Percentiles rank a stretch among this genome's conserved stretches.
phyloP scores from a whole-genome alignment of 2,113 vertebrate species.

The Balaenoptera acutorostrata region DNA sequence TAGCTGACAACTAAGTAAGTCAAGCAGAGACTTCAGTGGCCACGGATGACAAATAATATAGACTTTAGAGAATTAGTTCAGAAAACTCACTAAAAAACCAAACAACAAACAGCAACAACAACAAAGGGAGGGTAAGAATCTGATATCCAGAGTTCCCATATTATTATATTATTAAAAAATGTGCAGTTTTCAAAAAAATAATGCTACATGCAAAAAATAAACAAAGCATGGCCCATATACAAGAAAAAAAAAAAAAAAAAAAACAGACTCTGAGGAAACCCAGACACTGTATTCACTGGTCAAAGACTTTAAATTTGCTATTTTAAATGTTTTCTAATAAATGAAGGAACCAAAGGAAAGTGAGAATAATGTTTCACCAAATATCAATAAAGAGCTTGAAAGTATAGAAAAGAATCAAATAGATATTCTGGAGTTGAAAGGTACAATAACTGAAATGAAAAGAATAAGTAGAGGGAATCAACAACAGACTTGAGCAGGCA shows the following conservation, averaged over 20 bases:
- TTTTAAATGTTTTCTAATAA: neutral
- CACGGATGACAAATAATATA: neutral
- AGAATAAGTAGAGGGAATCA: neutral
- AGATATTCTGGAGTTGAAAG: neutral
- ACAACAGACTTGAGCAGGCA: neutral
- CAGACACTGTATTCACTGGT: neutral
- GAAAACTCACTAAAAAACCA: neutral
- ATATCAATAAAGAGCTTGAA: neutral
- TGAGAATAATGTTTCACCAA: neutral
- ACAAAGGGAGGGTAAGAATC: neutral
- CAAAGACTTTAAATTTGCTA: neutral
- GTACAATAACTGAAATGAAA: neutral
- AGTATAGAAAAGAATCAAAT: neutral
- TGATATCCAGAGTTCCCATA: neutral
- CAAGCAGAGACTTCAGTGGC: neutral
- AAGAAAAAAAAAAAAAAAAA: neutral
- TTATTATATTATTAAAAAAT: neutral
- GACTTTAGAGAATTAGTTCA: neutral
- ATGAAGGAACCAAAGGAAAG: neutral
- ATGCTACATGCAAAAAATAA: neutral
- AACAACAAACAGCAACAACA: neutral
- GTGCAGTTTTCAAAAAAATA: neutral
- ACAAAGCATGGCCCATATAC: neutral
- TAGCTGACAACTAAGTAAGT: neutral
- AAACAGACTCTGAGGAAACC: neutral